phyloP scores from a whole-genome alignment of 2,797 vertebrate species.

The Centropyge bicolor region DNA sequence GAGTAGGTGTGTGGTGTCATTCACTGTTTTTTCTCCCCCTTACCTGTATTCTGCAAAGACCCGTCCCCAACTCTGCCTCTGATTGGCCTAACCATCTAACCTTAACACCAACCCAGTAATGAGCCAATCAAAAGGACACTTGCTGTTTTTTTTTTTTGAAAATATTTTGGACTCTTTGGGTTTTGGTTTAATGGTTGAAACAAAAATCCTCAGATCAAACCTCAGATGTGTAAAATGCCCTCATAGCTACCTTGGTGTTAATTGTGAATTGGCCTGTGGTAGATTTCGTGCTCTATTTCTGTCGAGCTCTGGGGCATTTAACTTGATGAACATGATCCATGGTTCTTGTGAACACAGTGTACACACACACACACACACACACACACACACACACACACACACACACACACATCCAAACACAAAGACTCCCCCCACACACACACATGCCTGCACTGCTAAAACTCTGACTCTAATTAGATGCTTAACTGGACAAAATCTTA shows the following conservation, averaged over 20 bases:
- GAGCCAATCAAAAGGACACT: too few species aligned
- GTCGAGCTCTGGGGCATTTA: conserved; percentile 8
- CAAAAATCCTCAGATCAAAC: too few species aligned
- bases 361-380: not conserved
- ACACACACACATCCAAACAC: not conserved
- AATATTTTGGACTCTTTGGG: too few species aligned
- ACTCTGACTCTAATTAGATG: conserved; percentile 24
- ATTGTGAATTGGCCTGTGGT: conserved; percentile 34
- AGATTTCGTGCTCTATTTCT: conserved; percentile 36
- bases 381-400: not conserved
- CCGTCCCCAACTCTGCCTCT: too few species aligned
- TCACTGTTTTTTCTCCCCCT: too few species aligned
- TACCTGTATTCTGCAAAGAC: too few species aligned
- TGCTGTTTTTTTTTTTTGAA: too few species aligned
- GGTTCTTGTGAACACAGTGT: conserved; percentile 12
- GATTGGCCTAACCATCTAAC: too few species aligned
- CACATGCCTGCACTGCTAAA: conserved; percentile 9
- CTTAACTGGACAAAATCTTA: conserved; percentile 21
- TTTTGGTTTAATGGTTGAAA: too few species aligned
- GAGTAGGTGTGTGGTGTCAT: not conserved
- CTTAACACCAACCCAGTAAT: too few species aligned
- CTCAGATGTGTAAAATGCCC: not conserved
- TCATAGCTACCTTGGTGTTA: conserved; percentile 17
- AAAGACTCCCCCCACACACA: not conserved
- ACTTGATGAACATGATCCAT: conserved; percentile 7